phyloP scores from a whole-genome alignment of 2,113 vertebrate species.

The Heterocephalus glaber region DNA sequence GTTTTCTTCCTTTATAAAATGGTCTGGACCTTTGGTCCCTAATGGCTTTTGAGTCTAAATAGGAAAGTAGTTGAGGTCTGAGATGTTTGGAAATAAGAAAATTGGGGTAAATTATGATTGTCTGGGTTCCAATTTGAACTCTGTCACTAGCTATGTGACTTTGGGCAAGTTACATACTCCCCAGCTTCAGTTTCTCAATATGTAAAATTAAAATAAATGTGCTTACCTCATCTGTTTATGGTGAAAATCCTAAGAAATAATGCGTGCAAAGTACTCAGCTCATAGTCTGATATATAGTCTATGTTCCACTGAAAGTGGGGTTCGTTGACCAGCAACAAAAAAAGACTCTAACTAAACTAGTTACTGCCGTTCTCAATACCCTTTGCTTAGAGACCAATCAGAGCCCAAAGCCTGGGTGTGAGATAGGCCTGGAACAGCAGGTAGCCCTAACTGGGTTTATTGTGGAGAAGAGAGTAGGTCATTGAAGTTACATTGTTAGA shows the following conservation, averaged over 20 bases:
- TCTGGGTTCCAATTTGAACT: constrained; percentile 1
- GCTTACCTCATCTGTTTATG: neutral
- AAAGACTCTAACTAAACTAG: neutral
- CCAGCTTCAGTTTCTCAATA: neutral
- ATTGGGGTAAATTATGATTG: neutral
- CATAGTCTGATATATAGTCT: constrained; percentile 9
- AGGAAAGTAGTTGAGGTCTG: neutral
- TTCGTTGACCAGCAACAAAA: neutral
- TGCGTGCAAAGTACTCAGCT: neutral
- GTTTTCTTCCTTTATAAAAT: constrained; percentile 24
- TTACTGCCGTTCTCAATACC: neutral
- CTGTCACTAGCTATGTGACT: neutral
- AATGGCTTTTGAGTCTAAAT: neutral
- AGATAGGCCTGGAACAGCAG: neutral
- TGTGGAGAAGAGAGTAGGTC: neutral
- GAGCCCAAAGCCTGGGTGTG: neutral
- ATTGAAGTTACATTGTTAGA: neutral
- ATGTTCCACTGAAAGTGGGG: neutral
- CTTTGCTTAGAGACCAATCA: neutral
- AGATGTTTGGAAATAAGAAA: neutral
- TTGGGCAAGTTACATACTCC: constrained; percentile 29
- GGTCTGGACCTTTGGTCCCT: constrained; percentile 29
- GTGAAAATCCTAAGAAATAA: constrained; percentile 12
- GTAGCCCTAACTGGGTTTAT: neutral
- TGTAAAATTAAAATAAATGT: constrained; percentile 25